Evolutionary conservation across 2,797 vertebrate species (phyloP).

Genomic region (Carduelis carduelis): DNA sequence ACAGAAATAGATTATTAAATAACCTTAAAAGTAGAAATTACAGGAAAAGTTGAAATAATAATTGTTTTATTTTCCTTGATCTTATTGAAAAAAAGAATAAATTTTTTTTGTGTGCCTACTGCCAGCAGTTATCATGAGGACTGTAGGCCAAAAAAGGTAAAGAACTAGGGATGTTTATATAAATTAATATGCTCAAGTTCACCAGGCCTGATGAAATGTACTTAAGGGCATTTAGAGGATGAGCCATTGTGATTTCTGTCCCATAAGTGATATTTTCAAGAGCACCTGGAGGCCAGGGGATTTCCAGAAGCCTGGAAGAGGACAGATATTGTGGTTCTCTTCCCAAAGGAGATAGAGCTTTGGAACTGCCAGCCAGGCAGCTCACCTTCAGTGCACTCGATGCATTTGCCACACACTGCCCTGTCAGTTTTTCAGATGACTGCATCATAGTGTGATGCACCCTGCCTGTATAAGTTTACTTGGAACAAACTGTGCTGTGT

Average conservation of each 20-base stretch:
- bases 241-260: not conserved
- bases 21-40: not conserved
- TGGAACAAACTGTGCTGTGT: not conserved
- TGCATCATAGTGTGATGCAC: not conserved
- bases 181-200: not conserved
- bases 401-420: not conserved
- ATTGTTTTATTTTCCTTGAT: not conserved
- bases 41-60: not conserved
- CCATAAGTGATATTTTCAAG: not conserved
- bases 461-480: not conserved
- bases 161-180: not conserved
- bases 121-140: not conserved
- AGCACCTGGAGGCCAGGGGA: not conserved
- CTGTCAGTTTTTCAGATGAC: not conserved
- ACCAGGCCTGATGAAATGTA: not conserved
- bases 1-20: not conserved
- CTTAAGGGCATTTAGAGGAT: not conserved
- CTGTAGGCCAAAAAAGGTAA: not conserved
- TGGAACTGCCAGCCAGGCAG: not conserved
- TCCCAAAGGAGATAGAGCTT: not conserved
- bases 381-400: not conserved
- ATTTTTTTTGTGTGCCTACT: not conserved
- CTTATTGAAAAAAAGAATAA: not conserved
- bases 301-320: not conserved
- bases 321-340: not conserved